phyloP scores from a whole-genome alignment of 2,797 vertebrate species.

The Micromesistius poutassou region DNA sequence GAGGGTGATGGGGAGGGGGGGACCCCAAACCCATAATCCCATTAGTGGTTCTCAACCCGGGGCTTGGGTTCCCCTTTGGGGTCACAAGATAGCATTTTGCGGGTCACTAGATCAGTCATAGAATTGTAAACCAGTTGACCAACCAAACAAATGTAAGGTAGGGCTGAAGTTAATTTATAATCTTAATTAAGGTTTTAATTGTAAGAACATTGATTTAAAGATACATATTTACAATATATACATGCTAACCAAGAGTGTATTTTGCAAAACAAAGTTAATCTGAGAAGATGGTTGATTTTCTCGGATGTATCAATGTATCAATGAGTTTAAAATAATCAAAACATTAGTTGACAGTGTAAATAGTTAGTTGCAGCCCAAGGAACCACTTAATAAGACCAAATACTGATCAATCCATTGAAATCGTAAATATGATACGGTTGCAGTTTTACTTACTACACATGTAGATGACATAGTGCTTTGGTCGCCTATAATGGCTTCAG shows the following conservation, averaged over 20 bases:
- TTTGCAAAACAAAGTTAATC: neutral
- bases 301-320: neutral
- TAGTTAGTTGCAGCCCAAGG: neutral
- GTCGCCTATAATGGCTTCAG: neutral
- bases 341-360: neutral
- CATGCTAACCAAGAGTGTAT: neutral
- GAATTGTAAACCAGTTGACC: neutral
- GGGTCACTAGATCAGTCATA: neutral
- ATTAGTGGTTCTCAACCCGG: constrained; percentile 63
- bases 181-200: neutral
- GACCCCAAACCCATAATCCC: constrained; percentile 61
- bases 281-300: neutral
- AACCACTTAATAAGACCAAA: neutral
- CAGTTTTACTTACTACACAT: neutral
- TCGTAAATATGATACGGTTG: neutral
- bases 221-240: neutral
- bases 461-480: neutral
- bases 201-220: neutral
- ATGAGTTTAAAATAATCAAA: neutral
- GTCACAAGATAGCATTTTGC: neutral
- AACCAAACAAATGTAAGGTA: neutral
- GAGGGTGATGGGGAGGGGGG: constrained; percentile 14
- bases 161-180: neutral
- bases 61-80: neutral
- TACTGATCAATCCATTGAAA: neutral